Evolutionary conservation across 2,113 vertebrate genomes (phyloP).

Genomic region (Alces alces): DNA sequence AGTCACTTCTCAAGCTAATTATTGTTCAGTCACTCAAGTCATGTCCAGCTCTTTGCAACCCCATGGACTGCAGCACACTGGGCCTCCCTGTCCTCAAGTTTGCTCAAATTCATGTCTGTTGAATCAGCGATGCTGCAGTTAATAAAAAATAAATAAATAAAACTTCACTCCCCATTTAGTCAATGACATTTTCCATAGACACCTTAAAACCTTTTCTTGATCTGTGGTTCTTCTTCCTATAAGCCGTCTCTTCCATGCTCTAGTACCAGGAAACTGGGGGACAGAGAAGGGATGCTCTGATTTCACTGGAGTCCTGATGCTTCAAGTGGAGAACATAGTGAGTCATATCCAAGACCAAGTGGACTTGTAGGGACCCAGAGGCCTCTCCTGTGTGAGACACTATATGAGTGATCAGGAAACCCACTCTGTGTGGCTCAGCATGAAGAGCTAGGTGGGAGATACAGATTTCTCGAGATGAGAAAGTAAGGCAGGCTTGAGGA

Average conservation of each 20-base stretch:
- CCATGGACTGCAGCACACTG: background rate
- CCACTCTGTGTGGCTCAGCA: background rate
- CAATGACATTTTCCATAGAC: background rate
- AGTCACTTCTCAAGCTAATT: background rate
- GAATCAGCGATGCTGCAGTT: background rate
- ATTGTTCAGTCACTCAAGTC: background rate
- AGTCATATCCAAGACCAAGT: background rate
- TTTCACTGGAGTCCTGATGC: accelerated
- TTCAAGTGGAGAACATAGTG: background rate
- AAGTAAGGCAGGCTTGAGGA: background rate
- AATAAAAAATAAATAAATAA: background rate
- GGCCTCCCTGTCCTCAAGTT: background rate
- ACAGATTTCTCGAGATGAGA: background rate
- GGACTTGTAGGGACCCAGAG: background rate
- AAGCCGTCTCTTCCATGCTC: background rate
- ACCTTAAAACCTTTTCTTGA: background rate
- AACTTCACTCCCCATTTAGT: background rate
- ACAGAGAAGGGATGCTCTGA: background rate
- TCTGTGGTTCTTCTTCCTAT: background rate
- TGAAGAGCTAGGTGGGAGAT: background rate
- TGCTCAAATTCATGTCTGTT: background rate
- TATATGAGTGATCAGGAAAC: background rate
- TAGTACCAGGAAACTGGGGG: background rate
- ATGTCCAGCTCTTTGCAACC: background rate
- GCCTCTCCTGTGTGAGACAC: background rate